Base-by-base conservation (phyloP, 2,113 vertebrate genomes). In the Gobius niger region DNA sequence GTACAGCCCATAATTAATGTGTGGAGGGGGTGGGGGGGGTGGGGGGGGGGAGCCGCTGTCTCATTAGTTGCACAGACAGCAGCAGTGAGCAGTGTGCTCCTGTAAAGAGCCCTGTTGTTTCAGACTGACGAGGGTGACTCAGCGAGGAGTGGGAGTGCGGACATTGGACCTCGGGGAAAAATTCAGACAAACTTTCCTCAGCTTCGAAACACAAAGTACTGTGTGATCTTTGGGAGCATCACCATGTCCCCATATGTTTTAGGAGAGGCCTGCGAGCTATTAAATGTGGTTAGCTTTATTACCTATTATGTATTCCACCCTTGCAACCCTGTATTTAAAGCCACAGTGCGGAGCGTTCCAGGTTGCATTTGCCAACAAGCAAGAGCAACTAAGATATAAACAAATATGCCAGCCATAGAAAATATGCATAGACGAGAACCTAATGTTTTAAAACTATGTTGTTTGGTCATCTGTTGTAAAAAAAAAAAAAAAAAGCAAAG, bases 241-340 rank as follows among this genome's bases (percentile, higher is more conserved):
- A 50, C 60, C 61, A 68, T 64, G 65, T 65, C 72, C 49, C 72
- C 64, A 65, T 68, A 51, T 72, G 64, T 68, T 65, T 64, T 60
- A 44, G 12, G 46, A 47, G 46, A 13, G 9, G 46, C 1, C 46
- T 47, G 46, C 4, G 10, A 34, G 24, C 24, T 34, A 1, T 34
- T 34, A 34, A 34, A 34, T 34, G 24, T 34, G 24, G 24, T 34
- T 34, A 34, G 24, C 24, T 34, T 3, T 34, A 34, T 34, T 34
- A 34, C 24, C 5, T 34, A n/a, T 34, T 34, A 34, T 34, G 24
- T 34, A 46, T 46, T 46, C 44, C 10, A 46, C 7, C 44, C 10
- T 46, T 46, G 44, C 10, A 6, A 46, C 44, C 24, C 24, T 34
- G 24, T 34, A 34, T 34, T 34, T 34, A 46, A 46, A 46, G 10